phyloP scores from a whole-genome alignment of 2,797 vertebrate genomes.

The Molothrus ater region DNA sequence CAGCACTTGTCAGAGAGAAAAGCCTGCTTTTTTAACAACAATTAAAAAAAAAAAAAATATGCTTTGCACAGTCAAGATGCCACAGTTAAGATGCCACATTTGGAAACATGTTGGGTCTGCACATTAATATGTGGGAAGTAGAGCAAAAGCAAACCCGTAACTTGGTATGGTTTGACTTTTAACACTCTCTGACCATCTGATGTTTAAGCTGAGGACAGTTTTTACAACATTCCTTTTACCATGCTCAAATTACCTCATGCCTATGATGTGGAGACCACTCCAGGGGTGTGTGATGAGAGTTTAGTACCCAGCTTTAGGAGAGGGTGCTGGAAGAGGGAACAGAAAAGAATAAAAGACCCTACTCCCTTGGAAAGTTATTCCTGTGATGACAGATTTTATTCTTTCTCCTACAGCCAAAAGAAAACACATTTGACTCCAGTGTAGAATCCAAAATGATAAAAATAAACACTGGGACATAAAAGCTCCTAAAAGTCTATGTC shows the following conservation, averaged over 20 bases:
- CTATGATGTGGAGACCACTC: background rate
- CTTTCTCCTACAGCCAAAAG: background rate
- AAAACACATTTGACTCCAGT: background rate
- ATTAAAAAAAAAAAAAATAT: background rate
- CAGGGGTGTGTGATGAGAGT: background rate
- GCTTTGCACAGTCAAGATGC: background rate
- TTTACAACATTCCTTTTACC: background rate
- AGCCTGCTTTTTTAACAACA: background rate
- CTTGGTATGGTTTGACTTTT: background rate
- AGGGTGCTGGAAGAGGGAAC: background rate
- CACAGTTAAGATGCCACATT: background rate
- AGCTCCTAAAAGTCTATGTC: background rate
- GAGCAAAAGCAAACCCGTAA: background rate
- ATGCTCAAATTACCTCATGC: background rate
- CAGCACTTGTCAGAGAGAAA: background rate
- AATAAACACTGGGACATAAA: background rate
- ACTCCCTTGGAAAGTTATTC: background rate
- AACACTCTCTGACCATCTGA: background rate
- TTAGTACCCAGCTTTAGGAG: background rate
- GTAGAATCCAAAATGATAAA: background rate
- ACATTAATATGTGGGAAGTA: background rate
- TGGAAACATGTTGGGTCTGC: background rate
- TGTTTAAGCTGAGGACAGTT: background rate
- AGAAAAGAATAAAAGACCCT: background rate
- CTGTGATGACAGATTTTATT: background rate